phyloP scores from a whole-genome alignment of 2,797 vertebrate genomes.

The Tympanoctomys barrerae region DNA sequence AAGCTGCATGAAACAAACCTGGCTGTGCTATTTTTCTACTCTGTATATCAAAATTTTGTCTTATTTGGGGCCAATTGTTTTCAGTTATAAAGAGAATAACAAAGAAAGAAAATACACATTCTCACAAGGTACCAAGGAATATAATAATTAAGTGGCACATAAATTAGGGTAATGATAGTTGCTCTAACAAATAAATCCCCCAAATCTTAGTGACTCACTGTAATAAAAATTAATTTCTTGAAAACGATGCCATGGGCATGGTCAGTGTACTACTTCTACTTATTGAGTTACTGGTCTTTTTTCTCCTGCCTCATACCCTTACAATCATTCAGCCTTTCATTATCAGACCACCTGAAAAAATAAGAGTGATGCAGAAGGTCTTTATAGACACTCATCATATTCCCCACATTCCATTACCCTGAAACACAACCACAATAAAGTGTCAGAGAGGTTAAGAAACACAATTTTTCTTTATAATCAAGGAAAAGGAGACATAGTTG shows the following conservation, averaged over 20 bases:
- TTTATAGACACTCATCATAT: background rate
- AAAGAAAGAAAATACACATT: background rate
- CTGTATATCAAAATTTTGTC: constrained; percentile 48
- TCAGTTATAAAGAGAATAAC: background rate
- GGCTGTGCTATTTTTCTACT: constrained; percentile 25
- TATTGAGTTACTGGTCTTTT: background rate
- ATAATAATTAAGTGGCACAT: background rate
- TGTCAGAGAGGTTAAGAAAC: background rate
- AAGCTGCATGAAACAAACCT: constrained; percentile 30
- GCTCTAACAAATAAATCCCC: background rate
- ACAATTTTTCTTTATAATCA: background rate
- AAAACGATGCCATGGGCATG: background rate
- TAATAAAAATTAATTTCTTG: background rate
- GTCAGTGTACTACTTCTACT: background rate
- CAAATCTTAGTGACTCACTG: background rate
- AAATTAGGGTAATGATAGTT: background rate
- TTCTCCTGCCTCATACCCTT: background rate
- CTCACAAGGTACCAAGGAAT: background rate
- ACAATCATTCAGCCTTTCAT: background rate
- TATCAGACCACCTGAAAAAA: background rate
- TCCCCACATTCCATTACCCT: background rate
- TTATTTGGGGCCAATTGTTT: background rate
- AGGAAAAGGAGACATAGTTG: background rate
- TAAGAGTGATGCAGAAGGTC: background rate
- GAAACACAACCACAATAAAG: background rate